Evolutionary conservation across 2,113 vertebrate species (phyloP), one percentile per base, ranked within the genome.

Genomic region (Mustela nigripes): DNA sequence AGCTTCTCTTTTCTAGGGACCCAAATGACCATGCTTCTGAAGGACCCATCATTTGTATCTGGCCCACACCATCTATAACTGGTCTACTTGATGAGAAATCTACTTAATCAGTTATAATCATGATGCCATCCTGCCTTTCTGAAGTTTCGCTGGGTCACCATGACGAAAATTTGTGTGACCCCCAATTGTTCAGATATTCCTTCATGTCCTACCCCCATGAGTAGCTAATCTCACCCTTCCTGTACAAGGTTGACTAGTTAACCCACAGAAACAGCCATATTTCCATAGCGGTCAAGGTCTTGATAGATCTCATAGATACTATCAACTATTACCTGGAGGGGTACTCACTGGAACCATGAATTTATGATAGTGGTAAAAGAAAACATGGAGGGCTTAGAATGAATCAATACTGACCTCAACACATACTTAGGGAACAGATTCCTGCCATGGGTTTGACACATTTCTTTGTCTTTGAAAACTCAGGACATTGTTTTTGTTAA

Each of bases 401-500:
- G 19, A 91, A 88, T 65, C 62, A 74, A 31, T 56, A 65, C 1
- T 69, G 53, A 84, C 42, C 19, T 50, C 62, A 56, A 48, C 8
- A 89, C 18, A 33, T n/a, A 26, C 14, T 42, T 39, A 36, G 11
- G 18, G 80, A 85, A 73, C 2, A 58, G 53, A 71, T 39, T 71
- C 26, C 63, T 63, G n/a, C 42, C 31, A 22, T 33, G 36, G 24
- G 7, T 48, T 74, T 36, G 65, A 56, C 62, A 81, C 31, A 39
- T 93, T 93, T 45, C 15, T 31, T 73, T 62, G 39, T 86, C 50
- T 84, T 92, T 63, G 83, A 79, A 79, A 81, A 62, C 78, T 80
- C 14, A 28, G 80, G 56, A 58, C 5, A 48, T 26, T n/a, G 15
- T 67, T 92, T 62, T 91, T 62, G 42, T 71, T 73, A 19, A 60